Percentiles rank a stretch among this genome's conserved stretches.
phyloP scores from a whole-genome alignment of 2,888 invertebrate species.

The Apoda limacodes region DNA sequence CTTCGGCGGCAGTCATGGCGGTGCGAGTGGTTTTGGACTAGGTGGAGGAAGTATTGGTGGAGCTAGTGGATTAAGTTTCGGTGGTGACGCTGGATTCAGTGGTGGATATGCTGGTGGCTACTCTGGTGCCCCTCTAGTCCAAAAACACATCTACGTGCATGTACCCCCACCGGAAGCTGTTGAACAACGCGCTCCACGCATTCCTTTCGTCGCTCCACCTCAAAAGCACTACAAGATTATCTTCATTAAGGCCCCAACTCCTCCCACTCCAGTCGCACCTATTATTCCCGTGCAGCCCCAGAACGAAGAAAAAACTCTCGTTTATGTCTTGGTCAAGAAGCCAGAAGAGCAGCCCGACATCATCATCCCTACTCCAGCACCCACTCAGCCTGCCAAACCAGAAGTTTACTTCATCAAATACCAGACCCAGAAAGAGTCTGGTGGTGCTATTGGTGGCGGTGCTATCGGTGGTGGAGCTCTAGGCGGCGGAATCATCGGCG shows the following conservation, averaged over 20 bases:
- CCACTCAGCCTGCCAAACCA: slow-evolving; percentile 88
- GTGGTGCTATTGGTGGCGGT: slow-evolving; percentile 51
- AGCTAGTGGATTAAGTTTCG: slow-evolving; percentile 27
- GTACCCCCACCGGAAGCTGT: slow-evolving; percentile 91
- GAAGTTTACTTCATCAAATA: slow-evolving; percentile 92
- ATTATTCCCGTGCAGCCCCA: slow-evolving; percentile 83
- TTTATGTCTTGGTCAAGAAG: slow-evolving; percentile 90
- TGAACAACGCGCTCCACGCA: slow-evolving; percentile 74
- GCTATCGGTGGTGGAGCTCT: slow-evolving; percentile 43
- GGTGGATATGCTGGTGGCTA: slow-evolving; percentile 57
- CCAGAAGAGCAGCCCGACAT: slow-evolving; percentile 88
- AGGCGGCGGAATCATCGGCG: slow-evolving; percentile 30
- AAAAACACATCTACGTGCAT: slow-evolving; percentile 91
- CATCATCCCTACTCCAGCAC: slow-evolving; percentile 79
- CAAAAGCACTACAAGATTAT: slow-evolving; percentile 94
- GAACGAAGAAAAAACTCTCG: slow-evolving; percentile 89
- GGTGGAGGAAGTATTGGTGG: slow-evolving; percentile 33
- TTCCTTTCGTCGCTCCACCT: slow-evolving; percentile 75
- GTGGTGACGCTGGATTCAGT: slow-evolving; percentile 45
- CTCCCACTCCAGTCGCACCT: slow-evolving; percentile 84
- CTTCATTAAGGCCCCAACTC: slow-evolving; percentile 91
- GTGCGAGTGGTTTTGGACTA: slow-evolving; percentile 21
- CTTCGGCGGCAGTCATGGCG: slow-evolving; percentile 31
- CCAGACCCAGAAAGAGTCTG: slow-evolving; percentile 74
- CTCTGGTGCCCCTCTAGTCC: slow-evolving; percentile 74